Evolutionary conservation across 37 sponge, comb jelly and placozoan species (phyloP), one percentile per base, ranked within the genome.

Genomic region (Dysidea cf. avara): DNA sequence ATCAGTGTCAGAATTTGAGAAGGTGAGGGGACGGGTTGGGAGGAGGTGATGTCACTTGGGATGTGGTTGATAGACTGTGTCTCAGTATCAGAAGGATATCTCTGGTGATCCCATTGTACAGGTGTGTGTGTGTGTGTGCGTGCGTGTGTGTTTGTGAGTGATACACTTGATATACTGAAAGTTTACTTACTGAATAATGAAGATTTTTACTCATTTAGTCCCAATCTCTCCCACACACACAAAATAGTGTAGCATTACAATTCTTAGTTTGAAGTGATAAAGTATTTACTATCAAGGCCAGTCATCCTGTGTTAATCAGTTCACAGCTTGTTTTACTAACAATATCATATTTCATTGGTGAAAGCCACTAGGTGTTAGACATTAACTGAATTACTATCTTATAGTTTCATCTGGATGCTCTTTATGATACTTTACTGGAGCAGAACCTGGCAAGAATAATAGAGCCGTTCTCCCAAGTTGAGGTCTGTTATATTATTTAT

Each of bases 401-500:
- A 7, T 40, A 97, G 94, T 79, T 82, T 30, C 99, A 97, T 50
- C 80, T 97, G 35, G 86, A 79, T 11, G 78, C 85, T 25, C 86
- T 97, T 13, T 91, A 94, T 50, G 95, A 94, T 65, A 81, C 78
- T 9, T 80, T 97, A 11, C 72, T 97, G 74, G 99, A 97, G 86
- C 86, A 97, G 75, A 97, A 97, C 60, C 76, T 97, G 2, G 70
- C 81, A 13, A 66, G 92, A 31, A 87, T 97, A 21, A 94, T 97
- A 28, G 95, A 97, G 64, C 99, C 99, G 7, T 97, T 80, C 63
- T 97, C 99, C 4, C 40, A 78, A 39, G 99, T 97, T 18, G 93
- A 95, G 84, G 88, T 91, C 1, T 22, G 83, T 22, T 32, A 28
- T 62, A 49, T 49, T 49, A 49, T 49, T 49, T 16, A 56, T 16